Percentiles rank a stretch among this genome's conserved stretches.
Evolutionary conservation across 2,797 vertebrate species (phyloP).

Genomic region (Argyrosomus regius): DNA sequence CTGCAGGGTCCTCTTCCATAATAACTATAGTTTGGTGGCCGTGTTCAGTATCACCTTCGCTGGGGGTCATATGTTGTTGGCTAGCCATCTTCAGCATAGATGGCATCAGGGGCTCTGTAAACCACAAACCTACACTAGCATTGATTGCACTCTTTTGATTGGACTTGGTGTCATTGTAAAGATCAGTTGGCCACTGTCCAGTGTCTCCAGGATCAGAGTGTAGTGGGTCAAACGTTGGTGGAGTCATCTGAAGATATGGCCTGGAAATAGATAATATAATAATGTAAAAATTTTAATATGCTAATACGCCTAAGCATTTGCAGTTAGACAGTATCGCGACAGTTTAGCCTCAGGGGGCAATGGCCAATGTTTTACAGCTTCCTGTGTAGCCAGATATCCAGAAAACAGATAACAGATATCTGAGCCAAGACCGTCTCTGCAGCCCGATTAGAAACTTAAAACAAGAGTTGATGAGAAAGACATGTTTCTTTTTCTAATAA

Average conservation of each 20-base stretch:
- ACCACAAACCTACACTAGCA: background rate
- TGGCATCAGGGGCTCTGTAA: background rate
- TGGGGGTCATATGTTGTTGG: background rate
- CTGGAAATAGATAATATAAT: conserved; percentile 29
- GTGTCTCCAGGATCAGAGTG: conserved; percentile 2
- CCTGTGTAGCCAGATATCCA: too few species aligned
- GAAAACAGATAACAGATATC: too few species aligned
- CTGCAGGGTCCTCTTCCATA: conserved; percentile 69
- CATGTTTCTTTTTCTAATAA: too few species aligned
- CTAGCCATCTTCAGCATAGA: background rate
- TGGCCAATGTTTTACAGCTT: too few species aligned
- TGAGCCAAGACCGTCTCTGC: too few species aligned
- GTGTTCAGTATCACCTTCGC: background rate
- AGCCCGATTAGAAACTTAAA: too few species aligned
- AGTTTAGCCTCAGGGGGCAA: too few species aligned
- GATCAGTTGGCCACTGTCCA: background rate
- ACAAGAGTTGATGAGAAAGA: too few species aligned
- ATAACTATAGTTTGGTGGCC: conserved; percentile 67
- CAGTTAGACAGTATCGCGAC: too few species aligned
- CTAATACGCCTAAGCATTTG: too few species aligned
- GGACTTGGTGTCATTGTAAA: background rate
- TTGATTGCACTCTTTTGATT: background rate
- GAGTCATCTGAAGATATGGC: conserved; percentile 14
- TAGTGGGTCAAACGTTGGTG: background rate
- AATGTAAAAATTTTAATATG: background rate